Evolutionary conservation across 2,888 invertebrate genomes (phyloP), one percentile per base, ranked within the genome.

Genomic region (Romanomermis culicivorax): DNA sequence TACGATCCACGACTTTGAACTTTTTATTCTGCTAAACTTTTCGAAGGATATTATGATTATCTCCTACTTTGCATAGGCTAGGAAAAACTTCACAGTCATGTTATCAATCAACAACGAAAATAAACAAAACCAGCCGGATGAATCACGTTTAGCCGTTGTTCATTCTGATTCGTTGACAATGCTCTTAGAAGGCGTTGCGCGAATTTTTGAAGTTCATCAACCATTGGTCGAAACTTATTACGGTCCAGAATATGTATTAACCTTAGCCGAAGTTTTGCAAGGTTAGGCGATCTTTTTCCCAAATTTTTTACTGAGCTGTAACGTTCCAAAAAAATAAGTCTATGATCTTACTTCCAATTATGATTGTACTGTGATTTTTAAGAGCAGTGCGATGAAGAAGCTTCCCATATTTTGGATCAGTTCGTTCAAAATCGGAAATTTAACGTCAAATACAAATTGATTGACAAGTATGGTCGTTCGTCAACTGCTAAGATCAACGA

Each of bases 161-260:
- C 88, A 80, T 72, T 83, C 87, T 0, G 88, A 89, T 64, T 80
- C 84, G 0, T 71, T 87, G 59, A 86, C 84, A 0, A 73, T 82
- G 50, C 72, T 89, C 55, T 82, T 87, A 69, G 88, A 89, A 70
- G 81, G 81, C 29, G 79, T 87, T 56, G 86, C 86, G 1, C 74
- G 82, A 56, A 20, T 49, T 29, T 23, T 59, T 20, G 53, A 53
- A 29, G 78, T 82, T 2, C 84, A 87, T 70, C 85, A 87, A 64
- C 85, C 87, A 1, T 77, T 87, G 29, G 79, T 89, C 29, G 86
- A 88, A 68, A 83, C 83, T 1, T 85, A 82, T 68, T 89, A 87
- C 70, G 86, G 78, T 11, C 79, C 80, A 23, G 85, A 85, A 1
- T 77, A 78, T 60, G 70, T 88, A 57, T 67, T 83, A 43, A 76